Evolutionary conservation across 2,113 vertebrate species (phyloP).

Genomic region (Kryptolebias marmoratus): DNA sequence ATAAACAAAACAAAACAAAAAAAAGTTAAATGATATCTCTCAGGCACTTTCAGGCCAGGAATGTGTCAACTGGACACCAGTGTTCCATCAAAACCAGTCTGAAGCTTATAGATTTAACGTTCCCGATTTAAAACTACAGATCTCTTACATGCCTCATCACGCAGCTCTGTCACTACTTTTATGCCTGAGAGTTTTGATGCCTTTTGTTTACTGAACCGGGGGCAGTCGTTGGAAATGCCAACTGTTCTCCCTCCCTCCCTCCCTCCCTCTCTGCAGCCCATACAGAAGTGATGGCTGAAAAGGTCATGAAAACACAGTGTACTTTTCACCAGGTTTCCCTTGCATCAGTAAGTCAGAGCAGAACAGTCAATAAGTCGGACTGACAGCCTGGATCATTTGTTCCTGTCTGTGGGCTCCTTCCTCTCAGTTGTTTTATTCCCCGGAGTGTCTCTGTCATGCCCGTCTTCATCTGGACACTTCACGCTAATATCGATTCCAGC

Average conservation of each 20-base stretch:
- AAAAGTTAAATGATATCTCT: not conserved
- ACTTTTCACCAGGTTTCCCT: slow-evolving; percentile 44
- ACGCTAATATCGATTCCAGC: slow-evolving; percentile 65
- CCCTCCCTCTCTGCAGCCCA: slow-evolving; percentile 22
- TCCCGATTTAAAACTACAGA: not conserved
- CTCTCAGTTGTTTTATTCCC: slow-evolving; percentile 53
- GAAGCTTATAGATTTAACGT: not conserved
- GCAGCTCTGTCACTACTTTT: not conserved
- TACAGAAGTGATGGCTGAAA: slow-evolving; percentile 52
- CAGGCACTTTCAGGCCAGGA: not conserved
- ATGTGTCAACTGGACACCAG: not conserved
- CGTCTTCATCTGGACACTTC: slow-evolving; percentile 58
- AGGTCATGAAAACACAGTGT: slow-evolving; percentile 59
- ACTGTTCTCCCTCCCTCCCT: slow-evolving; percentile 25
- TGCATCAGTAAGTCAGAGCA: slow-evolving; percentile 36
- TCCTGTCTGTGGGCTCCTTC: slow-evolving; percentile 43
- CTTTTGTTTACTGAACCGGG: slow-evolving; percentile 27
- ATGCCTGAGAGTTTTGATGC: slow-evolving; percentile 1
- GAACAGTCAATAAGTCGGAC: slow-evolving; percentile 59
- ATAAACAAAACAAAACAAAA: too few relatives aligned
- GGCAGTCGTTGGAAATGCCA: slow-evolving; percentile 37
- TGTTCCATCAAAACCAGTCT: not conserved
- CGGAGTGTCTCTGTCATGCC: slow-evolving; percentile 45
- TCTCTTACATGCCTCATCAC: not conserved
- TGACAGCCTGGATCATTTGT: slow-evolving; percentile 64